phyloP scores from a whole-genome alignment of 2,888 invertebrate species.

The Oscheius myriophilus region DNA sequence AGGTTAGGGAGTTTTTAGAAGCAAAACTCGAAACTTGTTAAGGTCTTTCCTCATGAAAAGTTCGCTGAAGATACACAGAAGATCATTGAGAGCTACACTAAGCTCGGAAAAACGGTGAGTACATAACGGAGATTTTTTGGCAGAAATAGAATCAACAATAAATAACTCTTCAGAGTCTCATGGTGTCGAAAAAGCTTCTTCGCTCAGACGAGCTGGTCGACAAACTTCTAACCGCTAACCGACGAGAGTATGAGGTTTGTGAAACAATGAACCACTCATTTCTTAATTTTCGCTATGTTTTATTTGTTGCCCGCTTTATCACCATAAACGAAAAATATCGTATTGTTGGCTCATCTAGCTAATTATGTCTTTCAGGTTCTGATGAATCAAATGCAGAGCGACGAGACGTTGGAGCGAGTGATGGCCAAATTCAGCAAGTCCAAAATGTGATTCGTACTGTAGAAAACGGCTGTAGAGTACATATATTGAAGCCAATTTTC shows the following conservation, averaged over 20 bases:
- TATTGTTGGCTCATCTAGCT: no score
- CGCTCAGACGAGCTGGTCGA: conserved; percentile 34
- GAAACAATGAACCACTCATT: not conserved
- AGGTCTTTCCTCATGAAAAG: conserved; percentile 40
- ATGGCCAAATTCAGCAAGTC: conserved; percentile 38
- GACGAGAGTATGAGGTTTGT: conserved; percentile 39
- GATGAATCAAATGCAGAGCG: conserved; percentile 27
- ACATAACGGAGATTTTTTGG: no score
- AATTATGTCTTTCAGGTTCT: conserved; percentile 29
- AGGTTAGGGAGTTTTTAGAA: conserved; percentile 73
- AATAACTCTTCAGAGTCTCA: conserved; percentile 35
- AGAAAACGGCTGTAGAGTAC: not conserved
- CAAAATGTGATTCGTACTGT: conserved; percentile 23
- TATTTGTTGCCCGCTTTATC: not conserved
- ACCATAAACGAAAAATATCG: no score
- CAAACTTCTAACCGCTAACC: conserved; percentile 37
- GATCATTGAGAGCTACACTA: conserved; percentile 34
- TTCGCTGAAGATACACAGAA: conserved; percentile 39
- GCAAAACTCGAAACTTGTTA: not conserved
- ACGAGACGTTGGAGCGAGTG: conserved; percentile 42
- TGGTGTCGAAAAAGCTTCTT: conserved; percentile 42
- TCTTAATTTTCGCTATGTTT: not conserved
- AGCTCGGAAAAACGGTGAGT: conserved; percentile 36
- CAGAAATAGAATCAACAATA: not conserved
- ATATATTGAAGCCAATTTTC: not conserved